A percentile compares a stretch with the other conserved stretches of the same genome.
Conservation (phyloP, 2,888 invertebrate species). For the Disparrhopalites patrizii region DNA sequence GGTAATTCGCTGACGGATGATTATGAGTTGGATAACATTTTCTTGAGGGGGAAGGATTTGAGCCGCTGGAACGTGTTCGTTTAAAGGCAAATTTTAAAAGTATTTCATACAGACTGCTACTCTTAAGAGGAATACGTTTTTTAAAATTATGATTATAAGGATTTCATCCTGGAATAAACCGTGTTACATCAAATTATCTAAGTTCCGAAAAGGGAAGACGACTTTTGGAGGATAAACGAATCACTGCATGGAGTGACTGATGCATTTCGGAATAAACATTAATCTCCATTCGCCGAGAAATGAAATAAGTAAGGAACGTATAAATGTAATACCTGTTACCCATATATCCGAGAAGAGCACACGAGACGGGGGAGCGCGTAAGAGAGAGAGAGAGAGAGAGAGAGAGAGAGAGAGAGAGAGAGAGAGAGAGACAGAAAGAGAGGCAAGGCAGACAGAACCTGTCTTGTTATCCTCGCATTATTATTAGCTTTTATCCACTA, state of each 20-base stretch:
- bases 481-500: conserved; percentile 30
- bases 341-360: neutral
- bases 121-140: too few species aligned
- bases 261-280: too few species aligned
- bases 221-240: neutral
- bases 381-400: neutral
- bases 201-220: too few species aligned
- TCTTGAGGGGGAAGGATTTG: neutral
- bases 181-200: conserved; percentile 1
- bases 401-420: neutral
- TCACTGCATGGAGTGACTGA: conserved; percentile 1
- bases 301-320: too few species aligned
- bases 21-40: neutral
- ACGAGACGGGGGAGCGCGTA: neutral
- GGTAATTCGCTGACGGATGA: too few species aligned
- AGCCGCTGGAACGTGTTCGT: too few species aligned
- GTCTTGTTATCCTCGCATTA: conserved; percentile 32
- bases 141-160: too few species aligned
- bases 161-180: neutral
- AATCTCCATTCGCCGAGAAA: too few species aligned
- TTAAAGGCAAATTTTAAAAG: too few species aligned
- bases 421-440: neutral
- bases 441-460: conserved; percentile 17
- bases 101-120: too few species aligned
- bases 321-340: neutral